Evolutionary conservation across 1,140 invertebrate genomes (phyloP).

Genomic region (Drosophila seguyi): DNA sequence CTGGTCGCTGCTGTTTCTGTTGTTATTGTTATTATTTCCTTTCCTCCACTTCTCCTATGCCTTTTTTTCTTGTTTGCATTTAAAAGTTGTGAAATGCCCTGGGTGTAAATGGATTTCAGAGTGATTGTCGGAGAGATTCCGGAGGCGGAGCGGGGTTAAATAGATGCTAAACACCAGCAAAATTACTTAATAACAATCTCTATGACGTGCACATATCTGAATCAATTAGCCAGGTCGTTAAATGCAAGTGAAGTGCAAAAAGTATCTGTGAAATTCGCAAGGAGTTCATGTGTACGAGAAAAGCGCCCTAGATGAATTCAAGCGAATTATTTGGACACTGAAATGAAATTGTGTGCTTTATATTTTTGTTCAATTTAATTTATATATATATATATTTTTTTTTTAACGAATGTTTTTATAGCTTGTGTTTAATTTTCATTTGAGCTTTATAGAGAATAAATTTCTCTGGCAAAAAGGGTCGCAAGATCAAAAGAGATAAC

Average conservation of each 20-base stretch:
- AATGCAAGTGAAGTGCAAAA: slow-evolving; percentile 19
- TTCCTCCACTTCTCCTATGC: slow-evolving; percentile 12
- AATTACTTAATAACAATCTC: slow-evolving; percentile 59
- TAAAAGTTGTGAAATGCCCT: slow-evolving; percentile 50
- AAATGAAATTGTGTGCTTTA: background rate
- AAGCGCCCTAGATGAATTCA: slow-evolving; percentile 20
- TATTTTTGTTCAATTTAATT: background rate
- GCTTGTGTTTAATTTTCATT: background rate
- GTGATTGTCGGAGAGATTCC: slow-evolving; percentile 6
- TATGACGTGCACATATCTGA: slow-evolving; percentile 28
- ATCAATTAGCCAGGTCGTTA: slow-evolving; percentile 45
- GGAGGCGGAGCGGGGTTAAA: slow-evolving; percentile 29
- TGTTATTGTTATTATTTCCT: slow-evolving; percentile 30
- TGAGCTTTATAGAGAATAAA: too few relatives aligned
- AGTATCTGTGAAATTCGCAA: slow-evolving; percentile 15
- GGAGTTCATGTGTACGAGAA: slow-evolving; percentile 17
- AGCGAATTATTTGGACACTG: background rate
- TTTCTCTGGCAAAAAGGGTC: background rate
- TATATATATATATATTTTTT: background rate
- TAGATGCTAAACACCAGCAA: slow-evolving; percentile 60
- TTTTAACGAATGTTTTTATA: background rate
- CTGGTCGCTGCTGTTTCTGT: slow-evolving; percentile 15
- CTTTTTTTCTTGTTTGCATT: slow-evolving; percentile 46
- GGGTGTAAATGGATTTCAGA: slow-evolving; percentile 32
- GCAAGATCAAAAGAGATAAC: slow-evolving; percentile 6